Evolutionary conservation across 2,797 vertebrate species (phyloP), one percentile per base, ranked within the genome.

Genomic region (Sarcoramphus papa): DNA sequence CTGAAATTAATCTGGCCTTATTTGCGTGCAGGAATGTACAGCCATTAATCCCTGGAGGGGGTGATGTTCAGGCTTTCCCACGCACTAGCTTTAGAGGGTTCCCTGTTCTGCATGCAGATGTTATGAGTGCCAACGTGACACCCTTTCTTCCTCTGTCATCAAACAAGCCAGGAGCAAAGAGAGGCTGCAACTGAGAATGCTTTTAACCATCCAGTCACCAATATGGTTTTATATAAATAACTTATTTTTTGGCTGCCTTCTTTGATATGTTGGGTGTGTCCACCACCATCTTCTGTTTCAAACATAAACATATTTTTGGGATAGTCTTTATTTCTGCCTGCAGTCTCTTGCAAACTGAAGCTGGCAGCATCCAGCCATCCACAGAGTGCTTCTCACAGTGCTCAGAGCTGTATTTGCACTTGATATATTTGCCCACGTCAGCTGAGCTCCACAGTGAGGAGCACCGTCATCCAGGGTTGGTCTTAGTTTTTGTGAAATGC

Each of bases 71-170:
- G 33, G 17, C 15, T 85, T 75, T 48, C 22, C 45, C 21, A 35
- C 3, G 5, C 3, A 1, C 19, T 40, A 22, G 7, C 40, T 67
- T 67, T 16, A 47, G 65, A 43, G 48, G 65, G 27, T 27, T 60
- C 28, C 43, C 27, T 70, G n/a, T 11, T 54, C 35, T 62, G 8
- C 1, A 4, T 24, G 47, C 33, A 28, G 62, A 2, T 63, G 13
- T 73, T 53, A 19, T 1, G 24, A 41, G 18, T n/a, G 17, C 48
- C 22, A 75, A 3, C 7, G 5, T 0, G 2, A 30, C 4, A 17
- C 35, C 25, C 31, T 30, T 15, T 37, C 40, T 33, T 57, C 31
- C 23, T 25, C 43, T 50, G n/a, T 3, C 23, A 37, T 43, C 53
- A 41, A 22, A 21, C 23, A 28, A 43, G 14, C 25, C 45, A 50